A percentile compares a stretch with the other conserved stretches of the same genome.
Evolutionary conservation across 2,113 vertebrate species (phyloP).

Genomic region (Scophthalmus maximus): DNA sequence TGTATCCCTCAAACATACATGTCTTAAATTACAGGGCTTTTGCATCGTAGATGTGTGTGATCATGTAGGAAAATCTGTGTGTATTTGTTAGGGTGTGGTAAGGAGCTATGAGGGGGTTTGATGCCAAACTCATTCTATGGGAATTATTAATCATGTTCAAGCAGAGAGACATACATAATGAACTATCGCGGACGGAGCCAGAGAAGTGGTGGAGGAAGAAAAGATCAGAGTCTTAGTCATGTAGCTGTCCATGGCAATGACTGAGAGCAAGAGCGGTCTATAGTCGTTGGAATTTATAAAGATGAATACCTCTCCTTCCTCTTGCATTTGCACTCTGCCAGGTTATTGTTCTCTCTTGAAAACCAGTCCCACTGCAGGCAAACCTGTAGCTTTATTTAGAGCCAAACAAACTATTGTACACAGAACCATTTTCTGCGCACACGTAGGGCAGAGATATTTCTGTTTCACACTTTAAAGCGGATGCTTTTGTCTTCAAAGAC

Average conservation of each 20-base stretch:
- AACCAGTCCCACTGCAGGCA: slow-evolving; percentile 59
- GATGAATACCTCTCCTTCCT: slow-evolving; percentile 44
- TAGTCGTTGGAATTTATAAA: slow-evolving; percentile 46
- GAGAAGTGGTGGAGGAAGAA: slow-evolving; percentile 15
- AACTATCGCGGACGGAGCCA: slow-evolving; percentile 43
- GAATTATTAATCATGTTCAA: slow-evolving; percentile 74
- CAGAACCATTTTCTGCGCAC: slow-evolving; percentile 31
- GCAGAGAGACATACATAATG: slow-evolving; percentile 60
- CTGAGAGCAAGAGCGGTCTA: slow-evolving; percentile 4
- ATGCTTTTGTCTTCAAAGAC: slow-evolving; percentile 58
- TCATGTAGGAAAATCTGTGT: slow-evolving; percentile 3
- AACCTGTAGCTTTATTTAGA: slow-evolving; percentile 70
- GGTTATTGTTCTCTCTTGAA: slow-evolving; percentile 65
- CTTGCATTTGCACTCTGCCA: slow-evolving; percentile 43
- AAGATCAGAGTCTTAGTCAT: slow-evolving; percentile 36
- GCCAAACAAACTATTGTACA: slow-evolving; percentile 48
- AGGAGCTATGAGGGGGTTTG: slow-evolving; percentile 56
- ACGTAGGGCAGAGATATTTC: slow-evolving; percentile 35
- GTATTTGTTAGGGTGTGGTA: slow-evolving; percentile 9
- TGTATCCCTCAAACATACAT: slow-evolving; percentile 37
- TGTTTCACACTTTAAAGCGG: slow-evolving; percentile 32
- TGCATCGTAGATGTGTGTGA: slow-evolving; percentile 18
- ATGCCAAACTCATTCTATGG: slow-evolving; percentile 62
- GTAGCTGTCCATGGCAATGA: slow-evolving; percentile 43
- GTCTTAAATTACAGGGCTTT: slow-evolving; percentile 1